Evolutionary conservation across 2,888 invertebrate genomes (phyloP), one percentile per base, ranked within the genome.

Genomic region (Zaprionus obscuricornis): DNA sequence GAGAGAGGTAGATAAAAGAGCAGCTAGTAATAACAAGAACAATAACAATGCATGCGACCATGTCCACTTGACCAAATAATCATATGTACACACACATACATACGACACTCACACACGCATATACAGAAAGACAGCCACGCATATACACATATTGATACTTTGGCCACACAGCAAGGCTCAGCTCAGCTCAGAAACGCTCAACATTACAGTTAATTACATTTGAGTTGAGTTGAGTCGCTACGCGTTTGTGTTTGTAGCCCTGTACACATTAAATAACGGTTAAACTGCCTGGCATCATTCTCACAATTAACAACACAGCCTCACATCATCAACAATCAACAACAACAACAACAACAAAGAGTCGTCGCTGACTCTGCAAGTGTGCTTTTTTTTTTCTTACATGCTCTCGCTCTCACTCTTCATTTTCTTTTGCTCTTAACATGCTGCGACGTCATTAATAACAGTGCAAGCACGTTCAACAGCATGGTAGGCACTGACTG

Each of bases 141-240:
- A 6, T 29, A 5, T 31, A 20, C 6, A 50, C 29, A 42, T 69
- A 64, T 65, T 70, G 66, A 65, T 65, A 60, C 60, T 43, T 16
- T 56, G 55, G 8, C 60, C 50, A 50, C 59, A 67, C 62, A 34
- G 42, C 37, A 22, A 40, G 63, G 26, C 47, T 14, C 33, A 33
- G 16, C 29, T 11, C 42, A 27, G 34, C 33, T 26, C 27, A 31
- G 37, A 51, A 42, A 36, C 37, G 56, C 67, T 51, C 37, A 52
- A 42, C 66, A 75, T 83, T 79, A 75, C 79, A 79, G 81, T 83
- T 78, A 78, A 78, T 78, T 83, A 83, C 77, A 83, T 78, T 78
- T 81, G 66, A 52, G 40, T 58, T 67, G 69, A 69, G 59, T 43
- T 62, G 58, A 60, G 64, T 69, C 74, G 74, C n/a, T 54, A 74